Evolutionary conservation across 2,797 vertebrate genomes (phyloP), one percentile per base, ranked within the genome.

Genomic region (Coreius guichenoti): DNA sequence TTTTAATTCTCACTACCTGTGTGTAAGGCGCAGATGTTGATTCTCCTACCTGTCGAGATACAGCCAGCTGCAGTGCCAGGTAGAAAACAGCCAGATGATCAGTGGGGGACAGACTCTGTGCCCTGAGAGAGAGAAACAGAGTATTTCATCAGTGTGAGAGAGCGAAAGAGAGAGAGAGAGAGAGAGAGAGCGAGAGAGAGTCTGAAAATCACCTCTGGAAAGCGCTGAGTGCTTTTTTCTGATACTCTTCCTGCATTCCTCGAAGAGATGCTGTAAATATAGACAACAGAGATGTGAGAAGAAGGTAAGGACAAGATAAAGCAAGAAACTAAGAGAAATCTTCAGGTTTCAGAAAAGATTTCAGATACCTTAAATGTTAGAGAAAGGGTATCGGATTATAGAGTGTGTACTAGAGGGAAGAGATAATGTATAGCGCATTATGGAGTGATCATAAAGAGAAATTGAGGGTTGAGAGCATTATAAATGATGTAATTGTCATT

Each of bases 41-140:
- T 73, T 49, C 93, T 78, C 75, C 95, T 91, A 99, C 98, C 98
- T 99, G 98, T 93, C 98, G 96, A 91, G 98, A 99, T 91, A 99
- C 98, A 69, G 98, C 98, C 23, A 99, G 96, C 93, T 99, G 98
- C 89, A 99, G 91, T 1, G 98, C 97, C 92, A 99, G 91, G 93
- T 99, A 99, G 93, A 99, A 99, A 11, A 97, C 97, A 85, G 97
- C 97, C 87, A 98, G 95, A 90, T 99, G 98, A 94, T 99, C 98
- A 1, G 93, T 98, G 49, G 98, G 98, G 89, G 98, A 98, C 88
- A 99, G 93, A 94, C 97, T 98, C 92, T 99, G 97, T 88, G 98
- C 96, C 95, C 98, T 99, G 91, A 21, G 70, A 85, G 51, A 88
- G 9, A 85, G 6, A 74, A 4, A 61, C 21, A 33, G 9, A 5